Evolutionary conservation across 2,888 invertebrate species (phyloP), one percentile per base, ranked within the genome.

Genomic region (Trichogramma evanescens): DNA sequence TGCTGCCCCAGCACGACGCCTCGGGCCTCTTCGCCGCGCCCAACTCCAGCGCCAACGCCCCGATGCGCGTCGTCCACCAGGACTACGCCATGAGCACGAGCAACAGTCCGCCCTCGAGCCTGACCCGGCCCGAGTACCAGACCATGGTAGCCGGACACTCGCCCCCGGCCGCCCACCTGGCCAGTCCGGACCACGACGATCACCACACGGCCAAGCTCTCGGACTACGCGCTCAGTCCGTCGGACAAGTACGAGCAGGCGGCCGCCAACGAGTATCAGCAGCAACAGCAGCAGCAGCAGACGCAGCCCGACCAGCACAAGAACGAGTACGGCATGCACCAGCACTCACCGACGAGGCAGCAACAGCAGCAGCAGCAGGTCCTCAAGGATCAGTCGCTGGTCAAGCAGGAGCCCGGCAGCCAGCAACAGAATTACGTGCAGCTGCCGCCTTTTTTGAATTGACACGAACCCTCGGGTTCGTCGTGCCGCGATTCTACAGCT

Each of bases 381-480:
- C 46, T 83, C 76, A 66, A 83, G 79, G 69, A 78, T 49, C 77
- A 79, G 59, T 73, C 75, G 10, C 68, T 76, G 56, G 81, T 84
- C 56, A 85, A 84, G 68, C 84, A 81, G 80, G 85, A 85, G 70
- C 83, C 84, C 38, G 81, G 79, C 49, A 72, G 73, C 74, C 69
- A 82, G 78, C 86, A 82, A 78, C 86, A 86, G 72, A 83, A 82
- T 54, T 88, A 87, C 73, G 87, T 88, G 48, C 83, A 87, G 58
- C 79, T 88, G 79, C 88, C 88, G 80, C 87, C 88, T 84, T 88
- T 89, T 87, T 83, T 87, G 84, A 87, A 87, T 81, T 87, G 80
- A 77, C 75, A 71, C 74, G 75, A 71, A 72, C 69, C 70, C 73
- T 75, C 65, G 67, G 70, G 66, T 71, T 71, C 68, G 69, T 68